Conservation (phyloP, 1,140 invertebrate genomes). For the Meloidogyne chitwoodi region DNA sequence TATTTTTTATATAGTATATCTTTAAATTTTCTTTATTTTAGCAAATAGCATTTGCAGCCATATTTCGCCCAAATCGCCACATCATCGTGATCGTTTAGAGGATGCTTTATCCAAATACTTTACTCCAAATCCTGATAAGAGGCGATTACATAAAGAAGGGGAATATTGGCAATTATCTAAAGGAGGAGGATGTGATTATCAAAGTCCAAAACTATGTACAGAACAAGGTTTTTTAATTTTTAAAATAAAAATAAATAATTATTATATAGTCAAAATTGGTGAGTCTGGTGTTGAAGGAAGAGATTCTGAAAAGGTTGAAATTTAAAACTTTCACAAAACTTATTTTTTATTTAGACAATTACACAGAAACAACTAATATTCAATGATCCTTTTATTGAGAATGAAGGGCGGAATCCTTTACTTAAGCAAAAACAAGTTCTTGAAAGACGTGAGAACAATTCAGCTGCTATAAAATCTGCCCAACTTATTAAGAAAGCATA, state of each 20-base stretch:
- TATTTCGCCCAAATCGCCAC: constrained; percentile 29
- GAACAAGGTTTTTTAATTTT: background rate
- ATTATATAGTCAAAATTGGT: background rate
- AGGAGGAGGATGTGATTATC: constrained; percentile 15
- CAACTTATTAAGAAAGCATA: constrained; percentile 17
- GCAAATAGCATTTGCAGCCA: background rate
- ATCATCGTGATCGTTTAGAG: constrained; percentile 27
- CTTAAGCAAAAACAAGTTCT: background rate
- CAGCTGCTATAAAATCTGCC: constrained; percentile 16
- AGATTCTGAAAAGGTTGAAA: background rate
- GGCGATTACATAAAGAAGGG: constrained; percentile 36
- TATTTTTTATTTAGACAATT: too few relatives aligned
- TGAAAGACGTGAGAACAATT: constrained; percentile 13
- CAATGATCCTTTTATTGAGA: background rate
- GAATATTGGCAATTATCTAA: constrained; percentile 34
- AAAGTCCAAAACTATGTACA: background rate
- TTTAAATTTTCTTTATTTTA: background rate
- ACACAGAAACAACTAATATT: background rate
- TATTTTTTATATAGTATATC: background rate
- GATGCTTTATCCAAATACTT: constrained; percentile 42
- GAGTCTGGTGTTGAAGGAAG: background rate
- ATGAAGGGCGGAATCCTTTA: background rate
- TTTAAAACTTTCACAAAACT: background rate
- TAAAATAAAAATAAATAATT: background rate
- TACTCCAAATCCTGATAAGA: constrained; percentile 29